These are phyloP conservation scores for Athrips mouffetella DNA, from an alignment of 2,888 invertebrate species.

Conservation along the genomic window DNA sequence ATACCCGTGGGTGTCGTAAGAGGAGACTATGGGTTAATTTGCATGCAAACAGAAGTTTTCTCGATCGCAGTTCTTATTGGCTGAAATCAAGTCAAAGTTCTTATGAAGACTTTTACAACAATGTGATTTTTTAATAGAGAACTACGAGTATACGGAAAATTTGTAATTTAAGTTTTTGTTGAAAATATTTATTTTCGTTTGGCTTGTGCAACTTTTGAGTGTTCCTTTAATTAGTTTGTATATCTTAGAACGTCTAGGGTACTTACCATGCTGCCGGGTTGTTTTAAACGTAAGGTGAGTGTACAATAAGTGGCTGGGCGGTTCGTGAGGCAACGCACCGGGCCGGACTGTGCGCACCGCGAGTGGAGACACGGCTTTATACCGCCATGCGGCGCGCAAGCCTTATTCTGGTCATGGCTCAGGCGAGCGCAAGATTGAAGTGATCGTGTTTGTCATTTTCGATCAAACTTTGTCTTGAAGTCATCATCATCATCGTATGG, in stretches of 20 bases:
- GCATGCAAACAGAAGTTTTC: no score
- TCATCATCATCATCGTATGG: no score
- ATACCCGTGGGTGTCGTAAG: no score
- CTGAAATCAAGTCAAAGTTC: no score
- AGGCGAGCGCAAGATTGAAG: background rate
- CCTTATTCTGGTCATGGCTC: conserved; percentile 57
- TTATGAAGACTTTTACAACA: no score
- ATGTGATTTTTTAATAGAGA: no score
- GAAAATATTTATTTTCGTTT: background rate
- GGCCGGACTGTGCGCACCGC: conserved; percentile 55
- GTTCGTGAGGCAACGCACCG: conserved; percentile 72
- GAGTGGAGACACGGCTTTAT: conserved; percentile 35
- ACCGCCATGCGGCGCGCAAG: conserved; percentile 23
- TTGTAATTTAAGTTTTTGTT: no score
- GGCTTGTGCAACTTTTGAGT: background rate
- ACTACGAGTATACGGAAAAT: no score
- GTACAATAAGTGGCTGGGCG: conserved; percentile 46
- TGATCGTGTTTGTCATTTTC: no score
- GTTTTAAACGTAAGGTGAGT: conserved; percentile 5
- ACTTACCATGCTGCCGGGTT: conserved; percentile 37
- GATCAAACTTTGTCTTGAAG: no score
- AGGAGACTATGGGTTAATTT: no score
- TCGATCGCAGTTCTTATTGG: no score
- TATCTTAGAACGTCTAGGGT: background rate
- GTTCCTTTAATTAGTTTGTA: background rate